phyloP scores from a whole-genome alignment of 2,797 vertebrate genomes.

The Lithobates sylvaticus region DNA sequence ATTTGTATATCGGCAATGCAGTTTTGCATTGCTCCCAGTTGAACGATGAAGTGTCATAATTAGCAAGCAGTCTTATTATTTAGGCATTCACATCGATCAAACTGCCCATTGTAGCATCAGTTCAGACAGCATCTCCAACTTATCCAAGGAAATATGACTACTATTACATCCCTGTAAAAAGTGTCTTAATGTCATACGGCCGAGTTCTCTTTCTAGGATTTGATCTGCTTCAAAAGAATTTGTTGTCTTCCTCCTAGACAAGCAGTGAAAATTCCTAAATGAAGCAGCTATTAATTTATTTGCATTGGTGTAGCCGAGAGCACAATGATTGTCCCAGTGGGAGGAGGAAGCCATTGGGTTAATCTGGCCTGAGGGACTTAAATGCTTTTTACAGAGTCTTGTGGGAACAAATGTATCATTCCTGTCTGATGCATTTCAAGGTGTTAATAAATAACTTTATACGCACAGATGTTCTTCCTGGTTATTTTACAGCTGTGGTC shows the following conservation, averaged over 20 bases:
- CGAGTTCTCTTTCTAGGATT: constrained; percentile 7
- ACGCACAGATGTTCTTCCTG: neutral
- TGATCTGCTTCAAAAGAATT: neutral
- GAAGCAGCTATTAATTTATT: constrained; percentile 19
- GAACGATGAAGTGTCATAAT: neutral
- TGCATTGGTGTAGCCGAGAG: neutral
- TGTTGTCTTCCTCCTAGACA: neutral
- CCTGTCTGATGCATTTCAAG: neutral
- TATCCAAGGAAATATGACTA: too few species aligned
- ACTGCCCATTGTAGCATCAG: neutral
- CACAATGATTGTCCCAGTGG: neutral
- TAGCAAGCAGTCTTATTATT: too few species aligned
- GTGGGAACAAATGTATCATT: neutral
- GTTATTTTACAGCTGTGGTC: too few species aligned
- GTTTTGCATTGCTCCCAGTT: neutral
- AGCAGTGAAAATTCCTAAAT: constrained; percentile 1
- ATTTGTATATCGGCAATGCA: too few species aligned
- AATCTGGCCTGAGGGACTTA: neutral
- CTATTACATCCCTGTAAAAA: neutral
- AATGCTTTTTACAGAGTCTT: too few species aligned
- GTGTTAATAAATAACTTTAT: neutral
- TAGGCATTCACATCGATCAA: neutral
- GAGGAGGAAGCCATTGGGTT: neutral
- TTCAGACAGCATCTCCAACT: neutral
- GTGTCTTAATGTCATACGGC: neutral